These are phyloP conservation scores for Cheumatopsyche charites DNA, from an alignment of 1,140 invertebrate species.

Conservation along the genomic window DNA sequence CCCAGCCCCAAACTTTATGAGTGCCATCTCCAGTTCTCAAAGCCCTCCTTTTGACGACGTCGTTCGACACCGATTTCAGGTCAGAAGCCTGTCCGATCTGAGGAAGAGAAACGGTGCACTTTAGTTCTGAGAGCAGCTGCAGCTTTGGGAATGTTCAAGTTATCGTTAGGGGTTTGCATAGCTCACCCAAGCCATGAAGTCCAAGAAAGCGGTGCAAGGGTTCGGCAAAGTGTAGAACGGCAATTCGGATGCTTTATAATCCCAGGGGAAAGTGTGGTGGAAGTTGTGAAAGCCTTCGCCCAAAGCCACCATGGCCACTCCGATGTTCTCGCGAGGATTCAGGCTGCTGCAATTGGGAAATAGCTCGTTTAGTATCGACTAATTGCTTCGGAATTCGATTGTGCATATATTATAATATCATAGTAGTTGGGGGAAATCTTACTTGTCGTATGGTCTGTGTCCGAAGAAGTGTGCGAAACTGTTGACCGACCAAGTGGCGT, in stretches of 20 bases:
- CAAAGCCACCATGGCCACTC: conserved; percentile 65
- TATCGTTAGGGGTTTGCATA: not conserved
- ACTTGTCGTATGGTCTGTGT: conserved; percentile 76
- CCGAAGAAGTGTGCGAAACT: conserved; percentile 77
- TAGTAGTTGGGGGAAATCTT: conserved; percentile 52
- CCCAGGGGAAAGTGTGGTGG: conserved; percentile 80
- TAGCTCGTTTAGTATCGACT: not conserved
- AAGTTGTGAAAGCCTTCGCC: conserved; percentile 76
- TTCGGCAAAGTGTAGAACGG: conserved; percentile 67
- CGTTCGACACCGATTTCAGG: conserved; percentile 63
- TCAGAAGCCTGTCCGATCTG: conserved; percentile 70
- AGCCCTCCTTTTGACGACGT: conserved; percentile 62
- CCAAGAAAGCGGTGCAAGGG: conserved; percentile 69
- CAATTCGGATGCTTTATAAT: conserved; percentile 72
- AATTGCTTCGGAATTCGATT: not conserved
- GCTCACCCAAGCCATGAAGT: conserved; percentile 63
- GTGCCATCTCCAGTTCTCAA: conserved; percentile 71
- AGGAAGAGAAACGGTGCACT: conserved; percentile 38
- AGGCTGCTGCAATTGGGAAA: conserved; percentile 63
- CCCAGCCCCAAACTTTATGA: conserved; percentile 63
- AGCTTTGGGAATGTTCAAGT: not conserved
- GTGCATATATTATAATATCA: not conserved
- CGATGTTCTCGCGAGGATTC: conserved; percentile 69
- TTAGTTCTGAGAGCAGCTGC: not conserved
- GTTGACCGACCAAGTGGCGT: conserved; percentile 80